Conservation (phyloP, 2,797 vertebrate genomes). For the Calcarius lapponicus region DNA sequence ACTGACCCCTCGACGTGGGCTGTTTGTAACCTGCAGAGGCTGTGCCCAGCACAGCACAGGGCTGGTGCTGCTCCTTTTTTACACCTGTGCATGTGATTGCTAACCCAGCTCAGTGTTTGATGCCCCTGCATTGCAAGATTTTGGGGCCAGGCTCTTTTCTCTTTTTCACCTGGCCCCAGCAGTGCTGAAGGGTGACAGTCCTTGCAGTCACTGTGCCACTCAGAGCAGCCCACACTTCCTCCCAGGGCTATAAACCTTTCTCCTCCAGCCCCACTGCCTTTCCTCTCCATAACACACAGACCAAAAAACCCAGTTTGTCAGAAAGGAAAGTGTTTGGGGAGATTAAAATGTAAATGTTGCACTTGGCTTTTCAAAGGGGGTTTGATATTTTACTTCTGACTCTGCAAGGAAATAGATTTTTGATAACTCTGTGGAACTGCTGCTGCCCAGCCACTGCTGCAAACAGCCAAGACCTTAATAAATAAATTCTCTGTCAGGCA, state of each 20-base stretch:
- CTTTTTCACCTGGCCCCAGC: background rate
- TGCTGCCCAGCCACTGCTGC: slow-evolving; percentile 30
- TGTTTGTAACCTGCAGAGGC: background rate
- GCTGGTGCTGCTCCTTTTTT: background rate
- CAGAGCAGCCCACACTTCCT: background rate
- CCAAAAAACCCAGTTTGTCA: slow-evolving; percentile 50
- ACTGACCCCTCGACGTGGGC: rapidly evolving
- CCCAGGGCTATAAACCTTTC: background rate
- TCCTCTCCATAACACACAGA: background rate
- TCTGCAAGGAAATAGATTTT: slow-evolving; percentile 66
- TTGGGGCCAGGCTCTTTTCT: background rate
- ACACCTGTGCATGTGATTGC: rapidly evolving
- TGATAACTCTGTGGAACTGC: slow-evolving; percentile 59
- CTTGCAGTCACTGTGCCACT: background rate
- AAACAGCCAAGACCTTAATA: slow-evolving; percentile 50
- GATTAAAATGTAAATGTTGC: slow-evolving; percentile 76
- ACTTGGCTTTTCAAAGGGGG: slow-evolving; percentile 41
- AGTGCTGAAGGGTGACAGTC: background rate
- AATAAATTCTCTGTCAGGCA: slow-evolving; percentile 62
- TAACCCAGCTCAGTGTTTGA: background rate
- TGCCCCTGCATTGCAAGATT: background rate
- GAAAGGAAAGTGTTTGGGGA: slow-evolving; percentile 36
- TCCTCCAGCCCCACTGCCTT: background rate
- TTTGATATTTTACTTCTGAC: slow-evolving; percentile 59
- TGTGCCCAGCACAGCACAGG: background rate